Conservation (phyloP, 2,797 vertebrate species). For the Ficedula albicollis region DNA sequence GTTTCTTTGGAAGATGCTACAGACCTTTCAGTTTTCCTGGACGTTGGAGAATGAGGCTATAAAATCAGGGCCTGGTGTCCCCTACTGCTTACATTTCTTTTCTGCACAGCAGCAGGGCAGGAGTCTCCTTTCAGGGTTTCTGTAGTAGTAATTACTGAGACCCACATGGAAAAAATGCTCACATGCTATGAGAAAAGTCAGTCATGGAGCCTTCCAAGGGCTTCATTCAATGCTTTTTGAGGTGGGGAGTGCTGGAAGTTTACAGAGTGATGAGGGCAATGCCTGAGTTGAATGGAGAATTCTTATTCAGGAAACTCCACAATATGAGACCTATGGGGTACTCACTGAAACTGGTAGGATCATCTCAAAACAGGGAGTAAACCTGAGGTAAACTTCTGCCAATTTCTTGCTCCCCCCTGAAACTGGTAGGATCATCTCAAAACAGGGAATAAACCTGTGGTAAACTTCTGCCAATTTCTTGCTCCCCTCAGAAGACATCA, state of each 20-base stretch:
- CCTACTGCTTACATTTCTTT: neutral
- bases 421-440: neutral
- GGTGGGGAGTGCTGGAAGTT: neutral
- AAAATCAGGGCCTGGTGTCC: neutral
- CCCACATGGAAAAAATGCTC: neutral
- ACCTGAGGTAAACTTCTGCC: neutral
- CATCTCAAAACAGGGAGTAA: neutral
- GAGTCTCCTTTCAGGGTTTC: neutral
- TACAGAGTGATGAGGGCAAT: neutral
- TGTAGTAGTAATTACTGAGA: neutral
- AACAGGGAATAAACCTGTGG: neutral
- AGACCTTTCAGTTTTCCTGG: neutral
- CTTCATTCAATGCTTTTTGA: neutral
- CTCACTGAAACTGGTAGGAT: neutral
- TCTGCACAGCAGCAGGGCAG: neutral
- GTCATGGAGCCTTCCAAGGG: neutral
- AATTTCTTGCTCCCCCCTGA: neutral
- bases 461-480: neutral
- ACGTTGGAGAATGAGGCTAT: neutral
- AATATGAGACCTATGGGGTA: neutral
- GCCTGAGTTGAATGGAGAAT: neutral
- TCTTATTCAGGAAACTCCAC: neutral
- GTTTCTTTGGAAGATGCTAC: neutral
- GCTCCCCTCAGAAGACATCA: neutral
- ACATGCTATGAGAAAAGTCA: neutral